Evolutionary conservation across 2,113 vertebrate genomes (phyloP).

Genomic region (Plecotus auritus): DNA sequence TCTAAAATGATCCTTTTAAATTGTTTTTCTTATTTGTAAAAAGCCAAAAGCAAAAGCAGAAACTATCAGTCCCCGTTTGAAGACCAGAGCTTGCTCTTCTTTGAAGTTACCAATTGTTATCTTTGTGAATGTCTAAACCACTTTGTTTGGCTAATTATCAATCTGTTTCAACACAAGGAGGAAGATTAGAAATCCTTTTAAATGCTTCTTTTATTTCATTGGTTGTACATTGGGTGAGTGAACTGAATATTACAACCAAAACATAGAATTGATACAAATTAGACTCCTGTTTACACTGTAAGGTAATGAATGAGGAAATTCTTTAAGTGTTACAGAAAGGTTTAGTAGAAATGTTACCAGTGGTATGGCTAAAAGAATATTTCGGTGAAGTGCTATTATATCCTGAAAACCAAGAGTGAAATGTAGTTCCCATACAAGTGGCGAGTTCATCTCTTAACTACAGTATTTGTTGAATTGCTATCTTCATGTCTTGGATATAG

Average conservation of each 20-base stretch:
- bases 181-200: conserved; percentile 73
- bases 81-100: background rate
- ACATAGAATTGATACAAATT: conserved; percentile 84
- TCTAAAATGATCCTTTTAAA: background rate
- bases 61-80: background rate
- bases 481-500: conserved; percentile 83
- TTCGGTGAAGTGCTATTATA: conserved; percentile 79
- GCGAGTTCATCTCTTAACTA: conserved; percentile 76
- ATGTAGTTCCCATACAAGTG: conserved; percentile 74
- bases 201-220: conserved; percentile 88
- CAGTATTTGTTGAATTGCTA: conserved; percentile 76
- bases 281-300: conserved; percentile 82
- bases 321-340: conserved; percentile 79
- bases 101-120: background rate
- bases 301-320: conserved; percentile 76
- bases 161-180: rapidly evolving
- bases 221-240: conserved; percentile 86
- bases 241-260: conserved; percentile 85
- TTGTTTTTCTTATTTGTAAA: background rate
- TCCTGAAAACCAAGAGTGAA: conserved; percentile 81
- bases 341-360: conserved; percentile 74
- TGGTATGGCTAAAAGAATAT: conserved; percentile 82
- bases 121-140: background rate
- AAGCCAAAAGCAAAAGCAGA: background rate
- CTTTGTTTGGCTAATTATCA: background rate